Percentiles rank a stretch among this genome's conserved stretches.
Conservation (phyloP, 2,113 vertebrate species). For the Xyliphius kryptos region DNA sequence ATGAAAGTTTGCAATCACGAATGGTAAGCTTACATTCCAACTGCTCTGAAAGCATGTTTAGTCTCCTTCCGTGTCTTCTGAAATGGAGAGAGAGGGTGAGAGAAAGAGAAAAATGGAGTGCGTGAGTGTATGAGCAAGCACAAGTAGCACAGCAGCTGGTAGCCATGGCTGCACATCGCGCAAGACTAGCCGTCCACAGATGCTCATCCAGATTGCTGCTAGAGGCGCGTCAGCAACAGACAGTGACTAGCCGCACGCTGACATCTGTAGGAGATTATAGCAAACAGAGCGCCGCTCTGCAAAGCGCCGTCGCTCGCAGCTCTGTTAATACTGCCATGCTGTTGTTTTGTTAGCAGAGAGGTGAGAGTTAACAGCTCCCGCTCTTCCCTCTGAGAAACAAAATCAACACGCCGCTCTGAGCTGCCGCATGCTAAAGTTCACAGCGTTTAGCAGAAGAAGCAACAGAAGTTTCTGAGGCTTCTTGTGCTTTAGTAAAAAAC, state of each 20-base stretch:
- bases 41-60: conserved; percentile 19
- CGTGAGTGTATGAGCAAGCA: conserved; percentile 6
- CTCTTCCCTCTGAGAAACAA: conserved; percentile 22
- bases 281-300: conserved; percentile 36
- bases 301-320: conserved; percentile 36
- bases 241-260: conserved; percentile 41
- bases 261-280: conserved; percentile 48
- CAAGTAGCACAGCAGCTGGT: conserved; percentile 47
- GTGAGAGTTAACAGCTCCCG: conserved; percentile 32
- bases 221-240: conserved; percentile 42
- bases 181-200: conserved; percentile 45
- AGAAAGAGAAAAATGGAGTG: not conserved
- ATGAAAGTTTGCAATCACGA: too few relatives aligned
- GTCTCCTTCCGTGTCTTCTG: conserved; percentile 24
- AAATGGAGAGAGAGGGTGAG: not conserved
- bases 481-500: too few relatives aligned
- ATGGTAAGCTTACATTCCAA: too few relatives aligned
- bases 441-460: too few relatives aligned
- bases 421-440: too few relatives aligned
- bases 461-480: too few relatives aligned
- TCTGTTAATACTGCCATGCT: conserved; percentile 46
- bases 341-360: conserved; percentile 41
- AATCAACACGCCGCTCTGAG: too few relatives aligned
- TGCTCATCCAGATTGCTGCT: conserved; percentile 49
- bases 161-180: conserved; percentile 44